Evolutionary conservation across 2,113 vertebrate species (phyloP).

Genomic region (Gobio gobio): DNA sequence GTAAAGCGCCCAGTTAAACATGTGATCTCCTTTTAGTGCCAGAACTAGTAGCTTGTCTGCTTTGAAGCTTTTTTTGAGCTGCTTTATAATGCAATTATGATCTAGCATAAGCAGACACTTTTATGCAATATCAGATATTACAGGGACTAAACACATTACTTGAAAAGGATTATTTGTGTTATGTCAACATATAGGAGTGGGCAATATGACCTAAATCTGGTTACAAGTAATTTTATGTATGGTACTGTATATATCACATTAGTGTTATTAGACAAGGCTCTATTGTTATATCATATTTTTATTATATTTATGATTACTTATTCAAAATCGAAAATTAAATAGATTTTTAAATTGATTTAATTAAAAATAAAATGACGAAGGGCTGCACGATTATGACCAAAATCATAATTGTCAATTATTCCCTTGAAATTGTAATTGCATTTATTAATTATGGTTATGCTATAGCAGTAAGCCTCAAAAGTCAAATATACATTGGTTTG

Average conservation of each 20-base stretch:
- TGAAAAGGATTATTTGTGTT: neutral
- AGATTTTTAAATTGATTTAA: too few relatives aligned
- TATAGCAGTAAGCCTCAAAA: too few relatives aligned
- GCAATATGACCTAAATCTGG: neutral
- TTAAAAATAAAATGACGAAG: too few relatives aligned
- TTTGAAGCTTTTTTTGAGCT: constrained; percentile 25
- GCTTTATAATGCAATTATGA: neutral
- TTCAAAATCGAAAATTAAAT: too few relatives aligned
- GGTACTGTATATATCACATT: neutral
- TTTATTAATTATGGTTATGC: too few relatives aligned
- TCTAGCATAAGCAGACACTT: neutral
- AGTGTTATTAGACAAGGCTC: neutral
- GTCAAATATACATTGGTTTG: too few relatives aligned
- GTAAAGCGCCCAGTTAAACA: constrained; percentile 66
- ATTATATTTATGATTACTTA: too few relatives aligned
- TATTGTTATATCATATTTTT: too few relatives aligned
- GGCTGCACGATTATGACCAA: too few relatives aligned
- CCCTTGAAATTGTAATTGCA: too few relatives aligned
- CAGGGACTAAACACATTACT: neutral
- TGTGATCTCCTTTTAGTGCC: constrained; percentile 1
- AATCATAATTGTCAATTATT: too few relatives aligned
- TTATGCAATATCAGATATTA: neutral
- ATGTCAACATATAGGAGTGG: neutral
- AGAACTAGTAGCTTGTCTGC: constrained; percentile 12
- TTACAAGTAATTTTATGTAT: too few relatives aligned